phyloP scores from a whole-genome alignment of 2,797 vertebrate species.

The Xiphorhynchus erythropygius region DNA sequence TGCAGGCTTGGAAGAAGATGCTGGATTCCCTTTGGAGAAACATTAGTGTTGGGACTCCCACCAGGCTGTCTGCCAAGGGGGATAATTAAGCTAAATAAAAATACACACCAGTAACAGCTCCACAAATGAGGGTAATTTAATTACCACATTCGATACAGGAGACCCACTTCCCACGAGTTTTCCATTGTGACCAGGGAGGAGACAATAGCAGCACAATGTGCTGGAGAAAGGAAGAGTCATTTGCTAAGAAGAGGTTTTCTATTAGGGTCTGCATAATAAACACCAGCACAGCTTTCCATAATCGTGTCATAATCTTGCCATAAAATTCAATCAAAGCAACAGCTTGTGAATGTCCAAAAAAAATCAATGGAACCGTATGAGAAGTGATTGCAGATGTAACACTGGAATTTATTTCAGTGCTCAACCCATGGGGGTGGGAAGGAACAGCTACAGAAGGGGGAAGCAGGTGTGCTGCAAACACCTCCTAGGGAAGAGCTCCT shows the following conservation, averaged over 20 bases:
- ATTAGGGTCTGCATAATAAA: conserved; percentile 45
- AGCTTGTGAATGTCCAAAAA: conserved; percentile 44
- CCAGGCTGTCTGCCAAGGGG: conserved; percentile 60
- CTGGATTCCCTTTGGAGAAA: conserved; percentile 44
- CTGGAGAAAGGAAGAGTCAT: conserved; percentile 34
- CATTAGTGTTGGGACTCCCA: conserved; percentile 45
- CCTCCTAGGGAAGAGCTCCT: background rate
- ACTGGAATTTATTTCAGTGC: background rate
- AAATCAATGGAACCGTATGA: conserved; percentile 36
- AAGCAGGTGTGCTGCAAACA: background rate
- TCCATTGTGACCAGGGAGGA: conserved; percentile 38
- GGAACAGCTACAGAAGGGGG: background rate
- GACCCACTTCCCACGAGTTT: conserved; percentile 56
- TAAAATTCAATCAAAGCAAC: conserved; percentile 64
- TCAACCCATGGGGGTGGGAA: background rate
- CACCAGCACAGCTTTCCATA: conserved; percentile 28
- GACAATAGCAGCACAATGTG: conserved; percentile 22
- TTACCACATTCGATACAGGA: conserved; percentile 48
- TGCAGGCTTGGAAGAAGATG: conserved; percentile 7
- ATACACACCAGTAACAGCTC: conserved; percentile 49
- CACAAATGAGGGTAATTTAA: conserved; percentile 69
- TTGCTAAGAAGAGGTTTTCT: conserved; percentile 14
- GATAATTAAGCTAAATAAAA: conserved; percentile 68
- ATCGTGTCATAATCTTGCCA: conserved; percentile 47
- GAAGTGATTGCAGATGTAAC: conserved; percentile 10